These are phyloP conservation scores for Bombycilla garrulus DNA, from an alignment of 2,113 vertebrate genomes.

Conservation along the genomic window DNA sequence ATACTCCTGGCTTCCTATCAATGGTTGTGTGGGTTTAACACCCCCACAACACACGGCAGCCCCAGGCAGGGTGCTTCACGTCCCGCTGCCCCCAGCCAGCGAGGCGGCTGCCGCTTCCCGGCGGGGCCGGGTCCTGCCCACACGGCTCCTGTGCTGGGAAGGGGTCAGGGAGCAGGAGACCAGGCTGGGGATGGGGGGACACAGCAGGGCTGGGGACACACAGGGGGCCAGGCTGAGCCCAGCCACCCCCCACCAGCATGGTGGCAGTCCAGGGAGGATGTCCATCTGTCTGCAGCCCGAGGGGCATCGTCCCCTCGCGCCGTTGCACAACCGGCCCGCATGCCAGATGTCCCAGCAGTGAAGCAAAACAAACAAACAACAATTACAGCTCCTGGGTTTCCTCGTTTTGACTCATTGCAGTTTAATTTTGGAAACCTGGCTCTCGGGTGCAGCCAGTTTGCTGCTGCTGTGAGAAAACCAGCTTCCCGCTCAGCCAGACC, in stretches of 20 bases:
- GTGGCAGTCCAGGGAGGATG: not conserved
- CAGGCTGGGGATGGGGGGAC: fast-evolving
- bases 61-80: not conserved
- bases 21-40: not conserved
- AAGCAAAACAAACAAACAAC: conserved; percentile 56
- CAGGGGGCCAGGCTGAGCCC: not conserved
- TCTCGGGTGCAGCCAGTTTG: not conserved
- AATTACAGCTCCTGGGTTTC: conserved; percentile 58
- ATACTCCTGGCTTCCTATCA: conserved; percentile 40
- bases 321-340: not conserved
- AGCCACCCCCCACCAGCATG: not conserved
- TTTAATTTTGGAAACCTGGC: conserved; percentile 61
- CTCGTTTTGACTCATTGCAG: conserved; percentile 15
- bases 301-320: not conserved
- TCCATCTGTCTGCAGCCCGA: not conserved
- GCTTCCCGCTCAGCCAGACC: not conserved
- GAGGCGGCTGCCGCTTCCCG: not conserved
- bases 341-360: conserved; percentile 41
- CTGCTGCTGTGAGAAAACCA: not conserved
- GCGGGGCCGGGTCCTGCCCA: not conserved
- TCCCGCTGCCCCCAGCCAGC: not conserved
- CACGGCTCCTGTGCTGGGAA: not conserved
- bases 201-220: not conserved
- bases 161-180: not conserved
- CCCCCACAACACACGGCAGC: not conserved